phyloP scores from a whole-genome alignment of 2,797 vertebrate genomes.

The Eutrigla gurnardus region DNA sequence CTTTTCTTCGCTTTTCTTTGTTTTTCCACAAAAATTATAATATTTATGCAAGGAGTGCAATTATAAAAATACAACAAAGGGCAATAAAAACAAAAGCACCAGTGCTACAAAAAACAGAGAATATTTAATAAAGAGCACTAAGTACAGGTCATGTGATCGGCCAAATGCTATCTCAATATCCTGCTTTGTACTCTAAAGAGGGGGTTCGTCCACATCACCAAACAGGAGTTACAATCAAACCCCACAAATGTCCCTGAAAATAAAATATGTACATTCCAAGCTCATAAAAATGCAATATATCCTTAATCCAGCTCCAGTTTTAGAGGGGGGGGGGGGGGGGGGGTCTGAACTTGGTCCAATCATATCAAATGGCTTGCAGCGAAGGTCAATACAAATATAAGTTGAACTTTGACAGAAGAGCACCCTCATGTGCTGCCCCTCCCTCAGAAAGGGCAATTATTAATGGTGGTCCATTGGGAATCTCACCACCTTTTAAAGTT shows the following conservation, averaged over 20 bases:
- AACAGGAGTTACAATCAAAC: background rate
- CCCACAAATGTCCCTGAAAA: background rate
- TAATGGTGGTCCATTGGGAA: too few relatives aligned
- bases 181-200: background rate
- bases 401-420: too few relatives aligned
- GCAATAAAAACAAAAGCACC: background rate
- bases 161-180: background rate
- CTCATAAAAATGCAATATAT: background rate
- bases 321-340: background rate
- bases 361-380: background rate
- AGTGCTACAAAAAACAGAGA: too few relatives aligned
- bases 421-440: too few relatives aligned
- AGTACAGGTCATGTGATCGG: background rate
- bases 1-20: too few relatives aligned
- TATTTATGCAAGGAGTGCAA: too few relatives aligned
- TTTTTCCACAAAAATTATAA: too few relatives aligned
- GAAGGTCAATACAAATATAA: too few relatives aligned
- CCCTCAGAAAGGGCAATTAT: background rate
- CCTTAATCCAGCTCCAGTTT: background rate
- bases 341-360: background rate
- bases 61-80: background rate
- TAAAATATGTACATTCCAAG: slow-evolving; percentile 1
- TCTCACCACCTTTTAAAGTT: too few relatives aligned
- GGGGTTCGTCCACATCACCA: background rate
- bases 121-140: background rate